phyloP scores from a whole-genome alignment of 2,113 vertebrate genomes.

The Danionella cerebrum region DNA sequence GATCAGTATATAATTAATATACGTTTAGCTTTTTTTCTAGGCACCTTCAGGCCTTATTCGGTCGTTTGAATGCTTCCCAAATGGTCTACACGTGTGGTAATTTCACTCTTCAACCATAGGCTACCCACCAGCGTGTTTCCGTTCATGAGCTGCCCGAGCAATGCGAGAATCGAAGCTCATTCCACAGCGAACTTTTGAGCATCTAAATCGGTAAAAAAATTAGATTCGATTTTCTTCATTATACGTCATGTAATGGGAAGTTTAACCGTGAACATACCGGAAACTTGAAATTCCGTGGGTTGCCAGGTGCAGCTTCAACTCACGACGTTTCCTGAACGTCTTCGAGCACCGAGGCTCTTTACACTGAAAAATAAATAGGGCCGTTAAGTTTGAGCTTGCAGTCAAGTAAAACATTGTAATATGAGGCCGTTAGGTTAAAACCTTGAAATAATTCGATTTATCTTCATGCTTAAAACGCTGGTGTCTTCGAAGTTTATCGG shows the following conservation, averaged over 20 bases:
- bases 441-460: conserved; percentile 56
- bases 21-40: too few species aligned
- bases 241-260: too few species aligned
- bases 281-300: conserved; percentile 46
- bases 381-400: too few species aligned
- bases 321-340: conserved; percentile 61
- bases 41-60: too few species aligned
- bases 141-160: conserved; percentile 59
- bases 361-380: conserved; percentile 45
- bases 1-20: too few species aligned
- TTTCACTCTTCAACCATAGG: too few species aligned
- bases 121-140: conserved; percentile 65
- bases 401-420: too few species aligned
- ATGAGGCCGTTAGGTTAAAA: too few species aligned
- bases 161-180: conserved; percentile 51
- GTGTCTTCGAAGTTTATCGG: conserved; percentile 52
- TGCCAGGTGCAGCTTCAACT: conserved; percentile 52
- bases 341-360: conserved; percentile 45
- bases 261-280: conserved; percentile 43
- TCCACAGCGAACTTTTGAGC: conserved; percentile 51
- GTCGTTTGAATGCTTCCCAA: too few species aligned
- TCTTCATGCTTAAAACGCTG: conserved; percentile 45
- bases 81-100: too few species aligned
- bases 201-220: conserved; percentile 45
- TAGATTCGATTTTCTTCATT: too few species aligned